phyloP scores from a whole-genome alignment of 1,140 invertebrate genomes.

The Drosophila kohkoa region DNA sequence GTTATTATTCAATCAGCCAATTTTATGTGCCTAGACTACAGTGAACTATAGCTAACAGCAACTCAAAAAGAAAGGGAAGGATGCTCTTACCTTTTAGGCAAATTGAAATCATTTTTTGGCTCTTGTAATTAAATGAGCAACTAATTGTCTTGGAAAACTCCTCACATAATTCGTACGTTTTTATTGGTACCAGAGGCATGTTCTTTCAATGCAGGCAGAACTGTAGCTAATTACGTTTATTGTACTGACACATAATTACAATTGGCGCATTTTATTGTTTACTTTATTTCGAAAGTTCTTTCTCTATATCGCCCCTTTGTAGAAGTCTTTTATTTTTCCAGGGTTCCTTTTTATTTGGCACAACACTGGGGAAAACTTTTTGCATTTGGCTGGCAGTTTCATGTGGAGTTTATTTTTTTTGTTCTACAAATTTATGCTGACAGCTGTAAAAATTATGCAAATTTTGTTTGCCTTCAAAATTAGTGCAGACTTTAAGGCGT shows the following conservation, averaged over 20 bases:
- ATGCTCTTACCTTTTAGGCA: slow-evolving; percentile 2
- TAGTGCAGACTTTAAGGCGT: slow-evolving; percentile 21
- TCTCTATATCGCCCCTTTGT: slow-evolving; percentile 1
- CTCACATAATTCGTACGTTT: slow-evolving; percentile 50
- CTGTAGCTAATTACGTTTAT: slow-evolving; percentile 66
- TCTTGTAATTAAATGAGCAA: slow-evolving; percentile 54
- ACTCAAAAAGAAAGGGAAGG: background rate
- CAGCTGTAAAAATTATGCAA: slow-evolving; percentile 66
- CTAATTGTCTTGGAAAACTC: slow-evolving; percentile 42
- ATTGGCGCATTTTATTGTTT: slow-evolving; percentile 74
- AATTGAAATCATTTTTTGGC: slow-evolving; percentile 2
- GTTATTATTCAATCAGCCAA: slow-evolving; percentile 68
- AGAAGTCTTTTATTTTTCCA: slow-evolving; percentile 19
- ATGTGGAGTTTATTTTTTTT: slow-evolving; percentile 57
- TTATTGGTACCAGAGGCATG: slow-evolving; percentile 28
- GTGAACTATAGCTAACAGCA: slow-evolving; percentile 11
- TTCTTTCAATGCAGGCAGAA: slow-evolving; percentile 12
- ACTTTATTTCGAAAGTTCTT: slow-evolving; percentile 68
- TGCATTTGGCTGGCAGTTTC: slow-evolving; percentile 58
- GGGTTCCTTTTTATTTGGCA: slow-evolving; percentile 50
- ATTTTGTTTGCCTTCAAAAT: slow-evolving; percentile 24
- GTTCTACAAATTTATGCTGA: slow-evolving; percentile 61
- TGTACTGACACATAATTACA: slow-evolving; percentile 64
- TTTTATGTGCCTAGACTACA: slow-evolving; percentile 23
- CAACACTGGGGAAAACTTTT: slow-evolving; percentile 53